Evolutionary conservation across 2,888 invertebrate genomes (phyloP), one percentile per base, ranked within the genome.

Genomic region (Acanthopleura granulata): DNA sequence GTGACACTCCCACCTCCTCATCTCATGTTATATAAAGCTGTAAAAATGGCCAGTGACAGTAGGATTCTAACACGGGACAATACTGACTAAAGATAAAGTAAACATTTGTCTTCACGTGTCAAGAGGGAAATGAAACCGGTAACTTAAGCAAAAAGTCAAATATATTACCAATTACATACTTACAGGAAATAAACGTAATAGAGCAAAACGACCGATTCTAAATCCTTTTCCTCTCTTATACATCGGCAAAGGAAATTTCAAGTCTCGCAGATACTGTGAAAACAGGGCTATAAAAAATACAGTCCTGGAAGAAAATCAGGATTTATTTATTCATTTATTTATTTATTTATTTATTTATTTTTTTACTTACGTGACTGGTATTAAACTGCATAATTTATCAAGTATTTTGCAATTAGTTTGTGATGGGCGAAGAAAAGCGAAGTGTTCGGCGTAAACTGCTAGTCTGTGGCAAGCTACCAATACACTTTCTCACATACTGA

Each of bases 261-360:
- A 62, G n/a, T 94, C 93, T 62, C 82, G 77, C 30, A 86, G 92
- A 84, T 95, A 94, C 91, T 96, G 95, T 0, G 95, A 96, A 89
- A 95, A 95, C 73, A 95, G 87, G 0, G 95, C 94, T 84, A 96
- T 91, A 91, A 96, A 92, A 0, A 92, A 91, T 78, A 95, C 94
- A 0, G 95, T 96, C 83, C 94, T 94, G 91, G 30, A 91, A 89
- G 61, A 6, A 51, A 51, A 51, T 51, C 14, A 51, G 18, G 14
- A 51, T 51, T 18, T 51, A 18, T 51, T 51, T 18, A 15, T 18
- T 18, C 18, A 51, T 18, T 51, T 51, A 18, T 51, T 18, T 15
- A 51, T 15, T 15, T 51, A 15, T 15, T 51, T 15, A 14, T 15
- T 51, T 6, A 57, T 57, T 9, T 57, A 57, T 57, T 40, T 40